phyloP scores from a whole-genome alignment of 1,140 invertebrate species.

The Ericerus pela region DNA sequence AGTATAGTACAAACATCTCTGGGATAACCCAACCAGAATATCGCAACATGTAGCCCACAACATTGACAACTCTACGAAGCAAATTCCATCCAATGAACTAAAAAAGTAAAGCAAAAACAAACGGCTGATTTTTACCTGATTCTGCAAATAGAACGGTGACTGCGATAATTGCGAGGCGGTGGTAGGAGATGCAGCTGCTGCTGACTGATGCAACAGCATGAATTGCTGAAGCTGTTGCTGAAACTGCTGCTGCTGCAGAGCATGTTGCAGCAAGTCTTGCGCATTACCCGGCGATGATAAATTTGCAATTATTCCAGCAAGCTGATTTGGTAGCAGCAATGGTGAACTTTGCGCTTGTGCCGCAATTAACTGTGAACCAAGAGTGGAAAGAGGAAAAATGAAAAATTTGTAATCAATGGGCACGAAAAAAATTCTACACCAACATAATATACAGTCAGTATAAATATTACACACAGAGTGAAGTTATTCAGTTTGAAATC shows the following conservation, averaged over 20 bases:
- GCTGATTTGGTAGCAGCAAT: conserved; percentile 1
- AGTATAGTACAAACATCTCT: no score
- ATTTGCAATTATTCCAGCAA: neutral
- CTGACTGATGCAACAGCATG: conserved; percentile 46
- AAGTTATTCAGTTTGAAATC: no score
- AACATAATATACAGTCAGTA: neutral
- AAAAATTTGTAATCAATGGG: no score
- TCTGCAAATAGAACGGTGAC: conserved; percentile 61
- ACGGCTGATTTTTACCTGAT: conserved; percentile 45
- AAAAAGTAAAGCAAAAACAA: conserved; percentile 15
- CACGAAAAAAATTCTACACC: no score
- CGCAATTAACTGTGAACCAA: neutral
- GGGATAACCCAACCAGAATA: no score
- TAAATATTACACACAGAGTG: no score
- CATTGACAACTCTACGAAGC: no score
- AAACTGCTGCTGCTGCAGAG: conserved; percentile 44
- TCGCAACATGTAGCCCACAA: no score
- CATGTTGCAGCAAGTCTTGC: conserved; percentile 4
- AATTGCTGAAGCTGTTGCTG: conserved; percentile 57
- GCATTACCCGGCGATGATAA: conserved; percentile 1
- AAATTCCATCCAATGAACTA: no score
- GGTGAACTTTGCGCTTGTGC: neutral
- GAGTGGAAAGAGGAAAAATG: no score
- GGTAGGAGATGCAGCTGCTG: conserved; percentile 30
- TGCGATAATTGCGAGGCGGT: conserved; percentile 41